Conservation (phyloP, 2,888 invertebrate species). For the Drosophila colorata region DNA sequence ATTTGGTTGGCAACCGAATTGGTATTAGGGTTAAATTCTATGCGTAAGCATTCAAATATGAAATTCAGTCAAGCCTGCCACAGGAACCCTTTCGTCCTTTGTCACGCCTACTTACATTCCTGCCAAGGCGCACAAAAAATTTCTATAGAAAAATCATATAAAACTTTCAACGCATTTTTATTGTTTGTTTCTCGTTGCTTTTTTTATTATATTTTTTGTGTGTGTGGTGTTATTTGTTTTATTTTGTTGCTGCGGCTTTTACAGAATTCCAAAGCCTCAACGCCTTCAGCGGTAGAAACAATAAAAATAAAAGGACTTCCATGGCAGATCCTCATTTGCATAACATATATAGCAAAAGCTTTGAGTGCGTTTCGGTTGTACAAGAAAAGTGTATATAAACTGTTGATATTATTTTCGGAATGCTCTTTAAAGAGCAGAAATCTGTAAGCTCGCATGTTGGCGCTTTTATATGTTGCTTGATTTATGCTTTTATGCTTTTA, state of each 20-base stretch:
- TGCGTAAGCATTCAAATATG: slow-evolving; percentile 19
- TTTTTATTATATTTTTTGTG: slow-evolving; percentile 15
- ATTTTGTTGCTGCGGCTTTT: slow-evolving; percentile 46
- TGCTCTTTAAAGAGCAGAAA: slow-evolving; percentile 43
- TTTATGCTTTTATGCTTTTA: slow-evolving; percentile 53
- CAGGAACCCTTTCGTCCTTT: slow-evolving; percentile 53
- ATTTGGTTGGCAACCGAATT: slow-evolving; percentile 7
- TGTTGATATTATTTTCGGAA: slow-evolving; percentile 16
- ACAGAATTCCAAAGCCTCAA: slow-evolving; percentile 58
- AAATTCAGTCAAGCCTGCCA: slow-evolving; percentile 17
- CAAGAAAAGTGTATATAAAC: slow-evolving; percentile 26
- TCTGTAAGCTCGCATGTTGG: not conserved
- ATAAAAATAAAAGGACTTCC: slow-evolving; percentile 40
- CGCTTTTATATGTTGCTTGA: slow-evolving; percentile 37
- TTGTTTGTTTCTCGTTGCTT: slow-evolving; percentile 55
- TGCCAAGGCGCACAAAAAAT: slow-evolving; percentile 11
- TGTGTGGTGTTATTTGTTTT: slow-evolving; percentile 37
- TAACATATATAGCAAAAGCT: slow-evolving; percentile 23
- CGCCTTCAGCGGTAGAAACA: slow-evolving; percentile 42
- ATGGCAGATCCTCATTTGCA: slow-evolving; percentile 42
- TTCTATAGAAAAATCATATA: slow-evolving; percentile 44
- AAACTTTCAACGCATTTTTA: slow-evolving; percentile 64
- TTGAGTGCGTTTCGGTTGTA: too few relatives aligned
- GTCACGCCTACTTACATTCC: slow-evolving; percentile 54
- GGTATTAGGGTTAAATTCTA: slow-evolving; percentile 21